Evolutionary conservation across 2,888 invertebrate genomes (phyloP).

Genomic region (Lordiphosa fenestrarum): DNA sequence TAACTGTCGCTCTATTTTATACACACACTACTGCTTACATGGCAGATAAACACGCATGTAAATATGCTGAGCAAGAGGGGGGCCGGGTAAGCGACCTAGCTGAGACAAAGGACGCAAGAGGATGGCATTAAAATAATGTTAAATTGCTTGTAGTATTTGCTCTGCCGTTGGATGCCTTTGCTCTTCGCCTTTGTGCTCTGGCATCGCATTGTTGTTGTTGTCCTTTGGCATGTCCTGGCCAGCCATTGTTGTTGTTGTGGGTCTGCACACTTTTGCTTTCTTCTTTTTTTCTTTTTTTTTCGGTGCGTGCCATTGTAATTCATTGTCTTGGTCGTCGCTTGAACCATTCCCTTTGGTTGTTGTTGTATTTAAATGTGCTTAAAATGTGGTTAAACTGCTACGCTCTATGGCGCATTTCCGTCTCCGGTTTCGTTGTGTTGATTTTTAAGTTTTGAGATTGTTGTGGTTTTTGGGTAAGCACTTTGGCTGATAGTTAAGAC

Average conservation of each 20-base stretch:
- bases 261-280: constrained; percentile 25
- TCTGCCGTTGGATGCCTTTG: constrained; percentile 27
- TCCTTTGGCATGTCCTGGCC: constrained; percentile 51
- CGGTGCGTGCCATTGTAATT: constrained; percentile 57
- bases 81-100: neutral
- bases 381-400: constrained; percentile 57
- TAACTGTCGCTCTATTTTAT: constrained; percentile 65
- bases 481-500: no score
- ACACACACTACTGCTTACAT: constrained; percentile 55
- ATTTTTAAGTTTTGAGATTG: constrained; percentile 11
- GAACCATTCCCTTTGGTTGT: constrained; percentile 28
- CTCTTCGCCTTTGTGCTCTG: constrained; percentile 6
- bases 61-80: constrained; percentile 32
- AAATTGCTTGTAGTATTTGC: constrained; percentile 62
- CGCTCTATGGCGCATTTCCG: constrained; percentile 35
- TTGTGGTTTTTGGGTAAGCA: constrained; percentile 8
- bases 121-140: constrained; percentile 62
- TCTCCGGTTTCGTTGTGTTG: constrained; percentile 24
- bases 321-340: constrained; percentile 40
- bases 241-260: constrained; percentile 24
- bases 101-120: constrained; percentile 49
- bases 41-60: constrained; percentile 64
- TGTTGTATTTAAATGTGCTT: constrained; percentile 61
- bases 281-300: constrained; percentile 22
- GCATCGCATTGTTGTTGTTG: constrained; percentile 52